Percentiles rank a stretch among this genome's conserved stretches.
phyloP scores from a whole-genome alignment of 2,797 vertebrate species.

The Macropodus opercularis region DNA sequence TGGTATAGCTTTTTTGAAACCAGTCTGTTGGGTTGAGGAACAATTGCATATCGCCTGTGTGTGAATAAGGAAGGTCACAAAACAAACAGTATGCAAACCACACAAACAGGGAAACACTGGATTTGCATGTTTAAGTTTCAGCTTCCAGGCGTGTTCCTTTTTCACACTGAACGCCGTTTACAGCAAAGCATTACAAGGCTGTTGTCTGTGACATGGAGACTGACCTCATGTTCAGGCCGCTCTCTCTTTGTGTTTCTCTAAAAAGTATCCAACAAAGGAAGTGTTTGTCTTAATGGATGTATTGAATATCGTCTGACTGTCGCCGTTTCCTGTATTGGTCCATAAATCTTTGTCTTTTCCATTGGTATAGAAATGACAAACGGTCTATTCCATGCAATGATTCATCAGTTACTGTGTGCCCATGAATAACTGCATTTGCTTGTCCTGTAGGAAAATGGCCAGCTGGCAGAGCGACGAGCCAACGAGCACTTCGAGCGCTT shows the following conservation, averaged over 20 bases:
- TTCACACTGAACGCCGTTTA: slow-evolving; percentile 19
- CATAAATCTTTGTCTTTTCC: too few relatives aligned
- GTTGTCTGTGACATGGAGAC: too few relatives aligned
- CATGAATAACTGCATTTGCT: not conserved
- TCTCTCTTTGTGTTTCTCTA: too few relatives aligned
- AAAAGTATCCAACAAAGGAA: too few relatives aligned
- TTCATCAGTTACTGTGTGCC: not conserved
- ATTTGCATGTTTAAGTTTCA: slow-evolving; percentile 41
- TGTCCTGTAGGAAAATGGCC: slow-evolving; percentile 82
- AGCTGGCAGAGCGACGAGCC: slow-evolving; percentile 87
- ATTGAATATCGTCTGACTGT: too few relatives aligned
- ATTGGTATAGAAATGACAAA: too few relatives aligned
- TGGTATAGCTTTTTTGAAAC: slow-evolving; percentile 15
- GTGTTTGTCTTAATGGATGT: too few relatives aligned
- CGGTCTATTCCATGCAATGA: too few relatives aligned
- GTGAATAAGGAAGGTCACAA: slow-evolving; percentile 32
- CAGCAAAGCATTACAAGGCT: too few relatives aligned
- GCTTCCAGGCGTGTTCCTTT: slow-evolving; percentile 23
- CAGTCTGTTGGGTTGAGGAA: slow-evolving; percentile 15
- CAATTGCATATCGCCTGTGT: slow-evolving; percentile 15
- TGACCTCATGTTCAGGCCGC: too few relatives aligned
- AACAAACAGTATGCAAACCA: slow-evolving; percentile 53
- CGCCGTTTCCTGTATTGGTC: too few relatives aligned
- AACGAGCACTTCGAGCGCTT: slow-evolving; percentile 90
- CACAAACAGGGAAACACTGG: slow-evolving; percentile 39